Evolutionary conservation across 2,113 vertebrate species (phyloP).

Genomic region (Polyodon spathula): DNA sequence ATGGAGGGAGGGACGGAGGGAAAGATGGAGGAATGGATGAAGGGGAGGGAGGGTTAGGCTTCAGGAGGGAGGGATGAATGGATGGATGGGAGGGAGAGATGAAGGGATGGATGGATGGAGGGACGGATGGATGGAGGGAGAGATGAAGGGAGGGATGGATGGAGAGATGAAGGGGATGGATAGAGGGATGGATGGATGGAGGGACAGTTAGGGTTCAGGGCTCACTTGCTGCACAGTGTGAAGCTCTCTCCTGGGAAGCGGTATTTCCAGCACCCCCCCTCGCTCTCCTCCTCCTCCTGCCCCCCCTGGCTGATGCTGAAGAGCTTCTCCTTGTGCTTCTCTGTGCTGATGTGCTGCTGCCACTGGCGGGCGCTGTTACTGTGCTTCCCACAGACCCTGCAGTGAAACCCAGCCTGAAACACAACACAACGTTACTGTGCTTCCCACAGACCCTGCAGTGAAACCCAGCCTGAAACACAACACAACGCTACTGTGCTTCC

Average conservation of each 20-base stretch:
- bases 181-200: too few relatives aligned
- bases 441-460: background rate
- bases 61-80: background rate
- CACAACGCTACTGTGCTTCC: slow-evolving; percentile 75
- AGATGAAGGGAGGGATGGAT: too few relatives aligned
- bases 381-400: slow-evolving; percentile 84
- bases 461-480: background rate
- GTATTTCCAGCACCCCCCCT: slow-evolving; percentile 72
- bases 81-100: too few relatives aligned
- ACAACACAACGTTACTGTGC: background rate
- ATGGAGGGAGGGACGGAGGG: too few relatives aligned
- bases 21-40: too few relatives aligned
- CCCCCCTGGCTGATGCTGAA: slow-evolving; percentile 75
- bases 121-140: too few relatives aligned
- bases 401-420: slow-evolving; percentile 73
- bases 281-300: slow-evolving; percentile 76
- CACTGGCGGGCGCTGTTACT: slow-evolving; percentile 95
- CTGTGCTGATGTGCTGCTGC: slow-evolving; percentile 86
- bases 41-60: too few relatives aligned
- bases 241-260: slow-evolving; percentile 83
- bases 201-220: background rate
- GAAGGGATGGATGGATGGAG: too few relatives aligned
- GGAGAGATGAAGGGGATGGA: too few relatives aligned
- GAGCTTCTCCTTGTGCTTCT: slow-evolving; percentile 91
- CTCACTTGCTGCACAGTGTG: slow-evolving; percentile 65